Conservation (phyloP, 2,888 invertebrate genomes). For the Glyphotaelius pellucidus region DNA sequence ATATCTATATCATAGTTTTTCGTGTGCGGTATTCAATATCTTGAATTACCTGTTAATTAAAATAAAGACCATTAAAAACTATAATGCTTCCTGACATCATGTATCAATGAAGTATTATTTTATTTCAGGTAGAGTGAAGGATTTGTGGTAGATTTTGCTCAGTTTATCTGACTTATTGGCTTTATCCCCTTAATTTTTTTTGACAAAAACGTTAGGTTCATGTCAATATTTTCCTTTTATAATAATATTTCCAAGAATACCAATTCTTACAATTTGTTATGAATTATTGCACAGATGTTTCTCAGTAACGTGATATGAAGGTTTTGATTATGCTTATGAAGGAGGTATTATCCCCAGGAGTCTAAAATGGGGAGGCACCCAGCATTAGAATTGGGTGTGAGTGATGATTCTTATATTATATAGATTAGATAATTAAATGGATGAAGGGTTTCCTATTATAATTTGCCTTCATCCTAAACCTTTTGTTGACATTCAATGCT, state of each 20-base stretch:
- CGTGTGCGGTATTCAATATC: neutral
- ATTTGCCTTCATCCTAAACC: neutral
- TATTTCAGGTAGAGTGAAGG: neutral
- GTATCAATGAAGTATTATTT: neutral
- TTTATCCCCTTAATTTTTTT: neutral
- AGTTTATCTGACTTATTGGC: neutral
- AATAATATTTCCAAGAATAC: neutral
- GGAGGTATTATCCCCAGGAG: neutral
- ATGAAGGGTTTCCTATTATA: neutral
- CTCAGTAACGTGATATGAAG: neutral
- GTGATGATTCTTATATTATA: neutral
- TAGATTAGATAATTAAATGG: neutral
- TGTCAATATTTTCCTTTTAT: neutral
- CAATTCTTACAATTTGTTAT: neutral
- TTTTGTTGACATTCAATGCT: neutral
- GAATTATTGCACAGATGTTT: neutral
- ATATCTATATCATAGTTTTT: neutral
- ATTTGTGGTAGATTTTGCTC: neutral
- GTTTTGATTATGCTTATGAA: neutral
- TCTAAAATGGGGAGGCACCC: neutral
- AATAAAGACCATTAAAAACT: neutral
- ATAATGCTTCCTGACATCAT: neutral
- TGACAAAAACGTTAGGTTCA: neutral
- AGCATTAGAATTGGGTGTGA: neutral
- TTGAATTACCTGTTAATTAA: neutral